Conservation (phyloP, 1,140 invertebrate genomes). For the Campoletis sonorensis region DNA sequence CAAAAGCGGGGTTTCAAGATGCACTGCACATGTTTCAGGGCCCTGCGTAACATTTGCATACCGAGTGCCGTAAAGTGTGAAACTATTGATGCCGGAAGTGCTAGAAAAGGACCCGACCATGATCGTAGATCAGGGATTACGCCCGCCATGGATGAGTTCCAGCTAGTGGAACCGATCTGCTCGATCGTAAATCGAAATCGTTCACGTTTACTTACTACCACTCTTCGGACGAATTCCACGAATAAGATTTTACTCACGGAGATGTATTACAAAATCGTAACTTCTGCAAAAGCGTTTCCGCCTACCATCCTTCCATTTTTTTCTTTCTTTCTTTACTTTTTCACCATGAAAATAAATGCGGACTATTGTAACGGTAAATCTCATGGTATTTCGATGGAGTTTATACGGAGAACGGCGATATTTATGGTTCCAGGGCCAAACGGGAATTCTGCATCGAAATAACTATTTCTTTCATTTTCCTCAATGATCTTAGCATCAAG, state of each 20-base stretch:
- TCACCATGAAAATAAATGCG: not conserved
- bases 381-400: not conserved
- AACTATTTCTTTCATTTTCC: too few species aligned
- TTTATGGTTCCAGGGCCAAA: not conserved
- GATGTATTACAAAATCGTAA: slow-evolving; percentile 32
- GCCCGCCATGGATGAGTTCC: not conserved
- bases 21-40: slow-evolving; percentile 53
- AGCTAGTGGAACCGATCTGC: not conserved
- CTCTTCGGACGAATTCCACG: not conserved
- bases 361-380: not conserved
- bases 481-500: too few species aligned
- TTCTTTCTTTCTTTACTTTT: not conserved
- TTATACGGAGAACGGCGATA: not conserved
- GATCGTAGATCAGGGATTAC: slow-evolving; percentile 51
- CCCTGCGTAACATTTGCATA: slow-evolving; percentile 51
- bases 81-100: slow-evolving; percentile 52
- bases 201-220: not conserved
- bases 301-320: too few species aligned
- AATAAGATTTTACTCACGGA: not conserved
- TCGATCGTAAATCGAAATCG: slow-evolving; percentile 33
- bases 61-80: slow-evolving; percentile 53
- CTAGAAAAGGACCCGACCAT: slow-evolving; percentile 2
- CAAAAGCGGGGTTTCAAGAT: slow-evolving; percentile 45
- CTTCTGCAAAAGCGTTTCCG: not conserved
- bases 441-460: not conserved